A percentile compares a stretch with the other conserved stretches of the same genome.
Conservation (phyloP, 2,113 vertebrate genomes). For the Deroptyus accipitrinus region DNA sequence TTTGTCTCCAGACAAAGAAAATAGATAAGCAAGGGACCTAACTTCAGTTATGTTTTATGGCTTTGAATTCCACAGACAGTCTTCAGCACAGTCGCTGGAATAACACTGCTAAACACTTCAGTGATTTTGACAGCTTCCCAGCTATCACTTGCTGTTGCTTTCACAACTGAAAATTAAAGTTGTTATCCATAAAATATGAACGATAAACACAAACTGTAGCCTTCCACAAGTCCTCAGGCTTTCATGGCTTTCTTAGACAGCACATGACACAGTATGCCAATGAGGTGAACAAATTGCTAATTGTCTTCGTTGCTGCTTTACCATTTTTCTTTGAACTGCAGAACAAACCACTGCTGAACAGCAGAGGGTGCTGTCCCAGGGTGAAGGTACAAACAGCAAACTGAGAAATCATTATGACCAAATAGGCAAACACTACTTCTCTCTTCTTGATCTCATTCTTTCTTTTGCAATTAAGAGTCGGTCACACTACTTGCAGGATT, state of each 20-base stretch:
- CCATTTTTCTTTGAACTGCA: neutral
- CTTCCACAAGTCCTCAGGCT: neutral
- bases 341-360: neutral
- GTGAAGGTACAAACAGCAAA: neutral
- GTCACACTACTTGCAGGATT: neutral
- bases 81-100: constrained; percentile 8
- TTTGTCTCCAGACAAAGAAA: neutral
- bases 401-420: neutral
- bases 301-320: neutral
- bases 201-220: constrained; percentile 12
- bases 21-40: neutral
- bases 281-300: neutral
- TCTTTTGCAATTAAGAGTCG: neutral
- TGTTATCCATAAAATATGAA: constrained; percentile 50
- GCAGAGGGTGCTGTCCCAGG: neutral
- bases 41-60: neutral
- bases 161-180: constrained; percentile 39
- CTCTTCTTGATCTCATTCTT: neutral
- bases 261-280: neutral
- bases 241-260: neutral
- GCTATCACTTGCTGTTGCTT: constrained; percentile 42
- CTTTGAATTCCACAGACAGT: constrained; percentile 16
- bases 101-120: constrained; percentile 59
- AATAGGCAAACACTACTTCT: neutral
- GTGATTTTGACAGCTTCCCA: constrained; percentile 58